phyloP scores from a whole-genome alignment of 1,140 invertebrate species.

The Gryon sp. region DNA sequence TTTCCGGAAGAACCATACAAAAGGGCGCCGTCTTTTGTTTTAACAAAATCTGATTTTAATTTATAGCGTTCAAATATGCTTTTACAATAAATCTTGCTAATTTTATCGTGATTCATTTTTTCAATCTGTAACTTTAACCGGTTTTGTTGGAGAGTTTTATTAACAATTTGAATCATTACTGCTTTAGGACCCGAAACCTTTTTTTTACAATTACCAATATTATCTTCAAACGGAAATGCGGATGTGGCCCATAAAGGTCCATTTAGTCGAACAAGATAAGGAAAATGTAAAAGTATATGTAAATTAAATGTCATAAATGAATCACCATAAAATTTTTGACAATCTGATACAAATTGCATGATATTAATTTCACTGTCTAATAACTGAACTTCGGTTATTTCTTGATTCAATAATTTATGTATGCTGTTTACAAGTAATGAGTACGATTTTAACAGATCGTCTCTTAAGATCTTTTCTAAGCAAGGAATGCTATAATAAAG shows the following conservation, averaged over 20 bases:
- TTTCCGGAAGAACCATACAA: not conserved
- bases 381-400: constrained; percentile 17
- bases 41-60: not conserved
- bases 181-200: constrained; percentile 31
- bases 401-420: constrained; percentile 21
- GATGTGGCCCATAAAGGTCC: constrained; percentile 17
- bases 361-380: constrained; percentile 28
- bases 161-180: constrained; percentile 39
- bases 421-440: constrained; percentile 13
- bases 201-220: constrained; percentile 37
- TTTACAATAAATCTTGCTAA: not conserved
- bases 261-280: not conserved
- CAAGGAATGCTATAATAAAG: constrained; percentile 29
- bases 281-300: constrained; percentile 28
- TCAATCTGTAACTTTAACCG: not conserved
- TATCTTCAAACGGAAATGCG: constrained; percentile 18
- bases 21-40: not conserved
- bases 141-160: constrained; percentile 2
- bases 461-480: constrained; percentile 1
- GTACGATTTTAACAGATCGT: constrained; percentile 27
- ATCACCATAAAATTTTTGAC: constrained; percentile 29
- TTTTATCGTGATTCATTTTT: not conserved
- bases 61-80: not conserved
- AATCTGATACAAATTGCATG: constrained; percentile 29
- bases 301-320: constrained; percentile 47